Evolutionary conservation across 2,888 invertebrate species (phyloP), one percentile per base, ranked within the genome.

Genomic region (Eilema depressum): DNA sequence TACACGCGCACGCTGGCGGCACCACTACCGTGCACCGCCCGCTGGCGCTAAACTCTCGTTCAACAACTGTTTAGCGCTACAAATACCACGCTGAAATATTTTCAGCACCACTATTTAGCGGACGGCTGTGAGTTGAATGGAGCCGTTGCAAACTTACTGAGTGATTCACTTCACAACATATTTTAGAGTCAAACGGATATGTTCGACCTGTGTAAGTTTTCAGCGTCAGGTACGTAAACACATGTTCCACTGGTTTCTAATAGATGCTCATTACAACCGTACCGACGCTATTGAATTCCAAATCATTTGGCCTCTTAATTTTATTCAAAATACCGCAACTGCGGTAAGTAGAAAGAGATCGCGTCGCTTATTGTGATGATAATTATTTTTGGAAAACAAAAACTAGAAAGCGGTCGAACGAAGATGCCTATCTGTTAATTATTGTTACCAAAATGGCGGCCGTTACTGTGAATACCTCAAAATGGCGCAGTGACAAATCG

Each of bases 321-420:
- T 93, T 93, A 94, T 94, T 93, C 93, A 93, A 92, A 94, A 93
- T 91, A 94, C 93, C 93, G 92, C 92, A 93, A 92, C 92, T 91
- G 92, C 93, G 93, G 92, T 90, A 90, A 92, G 90, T 92, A 92
- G 89, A 94, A 94, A 92, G 93, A 93, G 92, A 93, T 93, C 92
- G 91, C 87, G 89, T 89, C 89, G 88, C 89, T 91, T 93, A 93
- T 95, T 95, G 95, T 95, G 79, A 95, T 95, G 95, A 93, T 95
- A 95, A 95, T 95, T 93, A 93, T 94, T 95, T 88, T 93, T 88
- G 83, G 92, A 92, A 94, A 94, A 95, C 95, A 94, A 94, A 93
- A 94, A 93, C 92, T 94, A 95, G 95, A 95, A 95, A 95, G 94
- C 93, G 91, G 90, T 85, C 91, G 88, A 76, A 80, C 89, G 87